Percentiles rank a stretch among this genome's conserved stretches.
phyloP scores from a whole-genome alignment of 2,797 vertebrate genomes.

The Gallirallus australis region DNA sequence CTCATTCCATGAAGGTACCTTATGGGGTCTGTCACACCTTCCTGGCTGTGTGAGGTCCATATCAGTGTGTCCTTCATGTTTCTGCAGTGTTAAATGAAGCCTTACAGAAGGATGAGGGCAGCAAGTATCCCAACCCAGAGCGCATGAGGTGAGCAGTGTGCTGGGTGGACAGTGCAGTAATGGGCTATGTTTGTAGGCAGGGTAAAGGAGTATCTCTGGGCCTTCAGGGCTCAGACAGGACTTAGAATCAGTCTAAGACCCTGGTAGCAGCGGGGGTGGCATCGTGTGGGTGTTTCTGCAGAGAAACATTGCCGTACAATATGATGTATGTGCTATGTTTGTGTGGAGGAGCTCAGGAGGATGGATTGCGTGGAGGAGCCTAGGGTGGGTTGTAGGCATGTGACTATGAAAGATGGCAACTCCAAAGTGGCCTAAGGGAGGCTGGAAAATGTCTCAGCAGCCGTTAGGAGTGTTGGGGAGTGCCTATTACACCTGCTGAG shows the following conservation, averaged over 20 bases:
- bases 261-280: not conserved
- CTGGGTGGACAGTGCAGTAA: rapidly evolving
- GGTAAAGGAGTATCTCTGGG: not conserved
- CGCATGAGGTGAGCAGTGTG: rapidly evolving
- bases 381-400: not conserved
- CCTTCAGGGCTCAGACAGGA: not conserved
- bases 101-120: not conserved
- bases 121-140: not conserved
- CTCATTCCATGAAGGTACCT: not conserved
- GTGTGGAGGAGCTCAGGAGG: not conserved
- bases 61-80: not conserved
- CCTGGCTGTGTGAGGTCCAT: not conserved
- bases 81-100: not conserved
- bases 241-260: not conserved
- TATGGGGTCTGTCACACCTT: not conserved
- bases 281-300: not conserved
- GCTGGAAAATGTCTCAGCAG: not conserved
- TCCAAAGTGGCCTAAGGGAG: not conserved
- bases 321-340: rapidly evolving
- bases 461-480: not conserved
- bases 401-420: not conserved
- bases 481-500: not conserved
- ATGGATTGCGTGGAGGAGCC: not conserved
- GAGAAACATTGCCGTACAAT: not conserved
- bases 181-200: not conserved